A percentile compares a stretch with the other conserved stretches of the same genome.
Conservation (phyloP, 2,888 invertebrate genomes). For the Chymomyza amoena region DNA sequence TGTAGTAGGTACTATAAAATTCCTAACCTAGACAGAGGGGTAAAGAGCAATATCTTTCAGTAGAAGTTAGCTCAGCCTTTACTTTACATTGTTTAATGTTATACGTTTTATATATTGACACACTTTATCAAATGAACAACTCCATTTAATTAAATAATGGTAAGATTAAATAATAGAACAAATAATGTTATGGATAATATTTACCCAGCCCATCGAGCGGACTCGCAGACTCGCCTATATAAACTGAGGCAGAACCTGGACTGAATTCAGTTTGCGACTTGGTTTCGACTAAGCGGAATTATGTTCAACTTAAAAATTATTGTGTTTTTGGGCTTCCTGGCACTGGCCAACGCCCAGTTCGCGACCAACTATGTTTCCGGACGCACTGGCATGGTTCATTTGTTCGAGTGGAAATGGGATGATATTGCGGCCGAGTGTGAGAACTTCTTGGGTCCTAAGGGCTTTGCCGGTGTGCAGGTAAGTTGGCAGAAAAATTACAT, state of each 20-base stretch:
- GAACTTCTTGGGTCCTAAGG: constrained; percentile 85
- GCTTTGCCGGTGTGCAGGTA: constrained; percentile 88
- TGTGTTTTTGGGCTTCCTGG: constrained; percentile 48
- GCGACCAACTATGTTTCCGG: constrained; percentile 77
- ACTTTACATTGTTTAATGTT: no score
- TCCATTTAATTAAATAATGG: no score
- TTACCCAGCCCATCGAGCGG: no score
- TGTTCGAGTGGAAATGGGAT: constrained; percentile 91
- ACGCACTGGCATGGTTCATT: constrained; percentile 85
- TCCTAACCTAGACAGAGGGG: no score
- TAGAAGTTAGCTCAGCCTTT: no score
- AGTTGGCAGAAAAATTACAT: constrained; percentile 11
- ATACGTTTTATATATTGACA: no score
- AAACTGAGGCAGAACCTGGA: neutral
- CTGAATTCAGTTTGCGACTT: constrained; percentile 34
- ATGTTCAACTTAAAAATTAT: constrained; percentile 45
- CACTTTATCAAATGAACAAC: no score
- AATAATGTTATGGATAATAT: no score
- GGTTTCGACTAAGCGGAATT: constrained; percentile 19
- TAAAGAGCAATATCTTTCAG: no score
- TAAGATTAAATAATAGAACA: no score
- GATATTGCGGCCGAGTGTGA: constrained; percentile 91
- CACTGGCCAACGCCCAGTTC: constrained; percentile 59
- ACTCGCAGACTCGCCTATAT: neutral
- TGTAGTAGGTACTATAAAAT: no score